These are phyloP conservation scores for Lasioglossum morio DNA, from an alignment of 2,888 invertebrate genomes.

Conservation along the genomic window DNA sequence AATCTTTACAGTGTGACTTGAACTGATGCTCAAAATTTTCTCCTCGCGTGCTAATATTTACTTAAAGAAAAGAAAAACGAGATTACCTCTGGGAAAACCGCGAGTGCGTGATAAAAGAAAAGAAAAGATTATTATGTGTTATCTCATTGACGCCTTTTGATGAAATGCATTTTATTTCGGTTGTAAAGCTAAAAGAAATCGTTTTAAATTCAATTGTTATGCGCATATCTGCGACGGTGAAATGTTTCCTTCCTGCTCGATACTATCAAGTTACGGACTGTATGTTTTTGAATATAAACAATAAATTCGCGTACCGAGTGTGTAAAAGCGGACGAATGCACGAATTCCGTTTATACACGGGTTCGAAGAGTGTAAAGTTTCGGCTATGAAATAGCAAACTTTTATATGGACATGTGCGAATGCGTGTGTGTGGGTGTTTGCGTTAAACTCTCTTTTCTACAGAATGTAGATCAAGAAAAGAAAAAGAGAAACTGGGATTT, in stretches of 20 bases:
- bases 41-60: slow-evolving; percentile 64
- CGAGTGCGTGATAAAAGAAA: slow-evolving; percentile 21
- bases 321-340: slow-evolving; percentile 48
- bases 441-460: slow-evolving; percentile 63
- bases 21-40: slow-evolving; percentile 69
- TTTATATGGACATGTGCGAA: slow-evolving; percentile 67
- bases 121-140: slow-evolving; percentile 28
- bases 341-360: slow-evolving; percentile 51
- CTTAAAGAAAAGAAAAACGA: slow-evolving; percentile 34
- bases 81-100: slow-evolving; percentile 52
- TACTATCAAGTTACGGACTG: slow-evolving; percentile 62
- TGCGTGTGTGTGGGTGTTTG: slow-evolving; percentile 14
- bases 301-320: slow-evolving; percentile 52
- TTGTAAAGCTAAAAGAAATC: slow-evolving; percentile 52
- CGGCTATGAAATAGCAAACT: slow-evolving; percentile 74
- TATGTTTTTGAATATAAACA: slow-evolving; percentile 60
- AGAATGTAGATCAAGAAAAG: not conserved
- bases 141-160: slow-evolving; percentile 40
- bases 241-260: slow-evolving; percentile 73
- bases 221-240: slow-evolving; percentile 71
- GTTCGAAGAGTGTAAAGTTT: slow-evolving; percentile 58
- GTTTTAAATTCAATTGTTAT: slow-evolving; percentile 68
- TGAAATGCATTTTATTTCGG: slow-evolving; percentile 55
- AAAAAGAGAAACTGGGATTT: slow-evolving; percentile 14
- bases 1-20: slow-evolving; percentile 56